Percentiles rank a stretch among this genome's conserved stretches.
These are phyloP conservation scores for Propithecus deckenii DNA, from an alignment of 2,797 vertebrate species.

Conservation along the genomic window DNA sequence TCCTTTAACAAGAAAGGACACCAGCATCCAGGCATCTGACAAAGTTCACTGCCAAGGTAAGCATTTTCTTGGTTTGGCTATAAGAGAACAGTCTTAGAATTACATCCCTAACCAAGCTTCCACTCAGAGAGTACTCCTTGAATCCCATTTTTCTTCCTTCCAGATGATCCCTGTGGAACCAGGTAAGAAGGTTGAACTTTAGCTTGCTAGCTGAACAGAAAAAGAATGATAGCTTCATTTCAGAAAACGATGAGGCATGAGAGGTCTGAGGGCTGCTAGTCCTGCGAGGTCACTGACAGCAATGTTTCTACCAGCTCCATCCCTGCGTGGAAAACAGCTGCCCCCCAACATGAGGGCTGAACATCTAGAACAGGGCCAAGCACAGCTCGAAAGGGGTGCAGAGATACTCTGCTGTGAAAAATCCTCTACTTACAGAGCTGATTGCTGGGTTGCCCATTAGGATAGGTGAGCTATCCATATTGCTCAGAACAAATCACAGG, in stretches of 20 bases:
- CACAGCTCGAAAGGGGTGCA: not conserved
- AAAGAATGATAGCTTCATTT: not conserved
- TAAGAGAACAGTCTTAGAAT: not conserved
- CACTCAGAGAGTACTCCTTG: not conserved
- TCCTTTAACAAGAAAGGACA: not conserved
- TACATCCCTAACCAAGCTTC: not conserved
- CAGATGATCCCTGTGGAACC: not conserved
- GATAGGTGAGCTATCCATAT: not conserved
- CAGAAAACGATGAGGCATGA: not conserved
- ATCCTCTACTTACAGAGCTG: not conserved
- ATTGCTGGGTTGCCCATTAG: not conserved
- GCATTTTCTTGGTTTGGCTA: not conserved
- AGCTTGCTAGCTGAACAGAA: not conserved
- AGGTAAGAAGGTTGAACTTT: not conserved
- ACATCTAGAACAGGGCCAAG: too few relatives aligned
- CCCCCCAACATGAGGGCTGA: not conserved
- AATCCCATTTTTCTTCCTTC: constrained; percentile 48
- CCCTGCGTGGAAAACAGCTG: not conserved
- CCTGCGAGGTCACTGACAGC: not conserved
- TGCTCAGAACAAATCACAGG: not conserved
- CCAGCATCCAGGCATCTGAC: not conserved
- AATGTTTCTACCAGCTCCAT: not conserved
- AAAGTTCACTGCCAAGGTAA: not conserved
- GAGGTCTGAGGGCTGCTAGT: not conserved
- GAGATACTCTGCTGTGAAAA: not conserved